These are phyloP conservation scores for Cartodere bifasciata DNA, from an alignment of 2,888 invertebrate species.

Conservation along the genomic window DNA sequence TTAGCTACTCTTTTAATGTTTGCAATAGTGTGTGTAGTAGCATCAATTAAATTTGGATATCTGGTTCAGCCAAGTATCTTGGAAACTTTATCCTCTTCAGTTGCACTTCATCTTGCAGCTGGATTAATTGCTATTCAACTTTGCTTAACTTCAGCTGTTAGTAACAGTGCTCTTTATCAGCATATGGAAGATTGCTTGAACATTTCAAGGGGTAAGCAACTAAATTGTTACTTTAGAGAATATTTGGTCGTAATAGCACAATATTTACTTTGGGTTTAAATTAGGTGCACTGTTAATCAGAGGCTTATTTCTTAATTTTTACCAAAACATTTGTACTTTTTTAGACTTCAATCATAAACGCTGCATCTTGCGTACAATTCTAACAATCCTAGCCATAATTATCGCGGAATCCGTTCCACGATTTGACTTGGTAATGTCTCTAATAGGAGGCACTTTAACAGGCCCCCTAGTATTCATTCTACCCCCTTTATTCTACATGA, in stretches of 20 bases:
- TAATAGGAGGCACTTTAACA: constrained; percentile 73
- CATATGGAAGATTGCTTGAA: constrained; percentile 66
- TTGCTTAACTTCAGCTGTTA: constrained; percentile 62
- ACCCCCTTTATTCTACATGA: constrained; percentile 70
- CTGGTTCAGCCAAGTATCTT: constrained; percentile 54
- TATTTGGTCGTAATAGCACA: too few relatives aligned
- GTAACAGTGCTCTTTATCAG: constrained; percentile 69
- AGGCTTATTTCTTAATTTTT: too few relatives aligned
- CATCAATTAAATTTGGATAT: constrained; percentile 53
- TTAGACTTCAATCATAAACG: constrained; percentile 66
- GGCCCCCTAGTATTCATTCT: constrained; percentile 75
- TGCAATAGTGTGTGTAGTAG: constrained; percentile 47
- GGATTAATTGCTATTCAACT: constrained; percentile 65
- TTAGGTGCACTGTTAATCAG: too few relatives aligned
- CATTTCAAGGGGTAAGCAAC: constrained; percentile 57
- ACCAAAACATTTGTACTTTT: constrained; percentile 23
- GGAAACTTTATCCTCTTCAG: constrained; percentile 51
- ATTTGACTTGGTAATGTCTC: constrained; percentile 75
- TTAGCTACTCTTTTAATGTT: constrained; percentile 50
- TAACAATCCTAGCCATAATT: constrained; percentile 58
- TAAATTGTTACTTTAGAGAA: too few relatives aligned
- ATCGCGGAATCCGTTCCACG: constrained; percentile 72
- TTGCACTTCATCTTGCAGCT: constrained; percentile 51
- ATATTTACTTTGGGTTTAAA: too few relatives aligned
- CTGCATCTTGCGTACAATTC: constrained; percentile 53